phyloP scores from a whole-genome alignment of 2,113 vertebrate species.

The Pelecanus crispus region DNA sequence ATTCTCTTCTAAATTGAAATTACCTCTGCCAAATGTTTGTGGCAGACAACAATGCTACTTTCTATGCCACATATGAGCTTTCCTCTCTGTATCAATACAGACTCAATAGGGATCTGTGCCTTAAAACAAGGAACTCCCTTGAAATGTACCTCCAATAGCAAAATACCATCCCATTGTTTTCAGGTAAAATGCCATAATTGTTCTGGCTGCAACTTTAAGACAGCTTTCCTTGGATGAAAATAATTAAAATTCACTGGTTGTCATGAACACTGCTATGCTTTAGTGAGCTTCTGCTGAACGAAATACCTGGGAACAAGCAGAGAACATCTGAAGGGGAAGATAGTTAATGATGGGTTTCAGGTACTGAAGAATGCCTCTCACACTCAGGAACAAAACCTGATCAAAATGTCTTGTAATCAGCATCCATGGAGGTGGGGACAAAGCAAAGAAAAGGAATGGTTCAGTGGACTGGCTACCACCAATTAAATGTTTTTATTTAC shows the following conservation, averaged over 20 bases:
- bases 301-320: conserved; percentile 22
- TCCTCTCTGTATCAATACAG: neutral
- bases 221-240: conserved; percentile 39
- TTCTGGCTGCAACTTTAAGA: conserved; percentile 64
- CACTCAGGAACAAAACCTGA: conserved; percentile 24
- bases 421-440: neutral
- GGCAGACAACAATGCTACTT: conserved; percentile 33
- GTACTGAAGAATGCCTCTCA: conserved; percentile 2
- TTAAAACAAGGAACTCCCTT: neutral
- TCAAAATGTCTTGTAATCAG: neutral
- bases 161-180: conserved; percentile 35
- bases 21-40: conserved; percentile 49
- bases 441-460: neutral
- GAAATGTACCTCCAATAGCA: conserved; percentile 8
- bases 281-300: conserved; percentile 30
- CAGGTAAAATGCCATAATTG: conserved; percentile 74
- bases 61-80: conserved; percentile 24
- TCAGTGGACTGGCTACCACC: neutral
- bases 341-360: conserved; percentile 27
- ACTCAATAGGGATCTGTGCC: neutral
- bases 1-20: conserved; percentile 54
- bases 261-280: conserved; percentile 40
- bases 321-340: conserved; percentile 36
- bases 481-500: neutral
- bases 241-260: conserved; percentile 64